Evolutionary conservation across 2,888 invertebrate species (phyloP).

Genomic region (Eupelmus urozonus): DNA sequence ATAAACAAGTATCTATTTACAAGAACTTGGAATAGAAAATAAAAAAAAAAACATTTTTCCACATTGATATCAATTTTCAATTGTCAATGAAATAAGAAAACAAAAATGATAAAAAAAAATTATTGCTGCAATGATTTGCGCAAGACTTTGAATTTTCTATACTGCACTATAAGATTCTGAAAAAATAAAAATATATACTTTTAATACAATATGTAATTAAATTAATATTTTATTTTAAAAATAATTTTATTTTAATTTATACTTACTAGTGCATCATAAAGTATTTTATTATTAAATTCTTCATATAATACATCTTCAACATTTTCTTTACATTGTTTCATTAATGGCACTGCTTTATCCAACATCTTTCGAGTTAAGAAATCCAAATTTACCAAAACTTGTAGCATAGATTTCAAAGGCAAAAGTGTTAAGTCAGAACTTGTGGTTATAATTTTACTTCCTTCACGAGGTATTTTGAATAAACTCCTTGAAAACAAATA

Average conservation of each 20-base stretch:
- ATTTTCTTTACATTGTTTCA: constrained; percentile 26
- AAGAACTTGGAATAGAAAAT: neutral
- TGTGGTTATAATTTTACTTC: constrained; percentile 50
- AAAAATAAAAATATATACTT: constrained; percentile 27
- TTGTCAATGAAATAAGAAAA: constrained; percentile 5
- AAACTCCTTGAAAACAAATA: constrained; percentile 61
- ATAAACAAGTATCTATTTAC: neutral
- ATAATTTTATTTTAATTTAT: neutral
- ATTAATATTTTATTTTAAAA: constrained; percentile 4
- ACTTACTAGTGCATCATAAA: constrained; percentile 54
- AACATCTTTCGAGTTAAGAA: constrained; percentile 31
- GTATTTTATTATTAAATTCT: constrained; percentile 41
- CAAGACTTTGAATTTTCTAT: constrained; percentile 30
- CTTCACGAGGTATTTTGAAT: constrained; percentile 57
- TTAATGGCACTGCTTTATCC: constrained; percentile 37
- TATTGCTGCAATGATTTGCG: neutral
- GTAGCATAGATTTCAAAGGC: constrained; percentile 62
- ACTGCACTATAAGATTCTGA: constrained; percentile 49
- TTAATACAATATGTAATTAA: neutral
- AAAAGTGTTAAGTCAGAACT: constrained; percentile 59
- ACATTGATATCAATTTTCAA: constrained; percentile 4
- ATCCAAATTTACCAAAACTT: constrained; percentile 61
- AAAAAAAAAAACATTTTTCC: neutral
- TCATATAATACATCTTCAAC: constrained; percentile 39
- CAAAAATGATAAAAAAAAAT: constrained; percentile 18